Evolutionary conservation across 2,113 vertebrate species (phyloP).

Genomic region (Donacobius atricapilla): DNA sequence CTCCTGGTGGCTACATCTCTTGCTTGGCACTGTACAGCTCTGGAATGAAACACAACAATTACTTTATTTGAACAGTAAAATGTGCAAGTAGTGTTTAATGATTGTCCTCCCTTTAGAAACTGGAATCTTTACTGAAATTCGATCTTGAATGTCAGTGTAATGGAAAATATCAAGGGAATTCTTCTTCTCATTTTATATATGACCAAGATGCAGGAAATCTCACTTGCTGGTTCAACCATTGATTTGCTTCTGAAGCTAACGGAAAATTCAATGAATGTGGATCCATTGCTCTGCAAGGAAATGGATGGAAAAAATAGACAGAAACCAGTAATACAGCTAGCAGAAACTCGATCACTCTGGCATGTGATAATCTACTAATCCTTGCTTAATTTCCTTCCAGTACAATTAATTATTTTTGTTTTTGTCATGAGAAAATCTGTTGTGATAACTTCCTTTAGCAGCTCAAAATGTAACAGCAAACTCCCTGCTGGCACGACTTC

Average conservation of each 20-base stretch:
- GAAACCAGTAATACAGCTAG: neutral
- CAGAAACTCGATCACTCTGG: neutral
- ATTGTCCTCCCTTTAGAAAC: neutral
- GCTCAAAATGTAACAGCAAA: slow-evolving; percentile 37
- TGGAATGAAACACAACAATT: slow-evolving; percentile 32
- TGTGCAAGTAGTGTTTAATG: neutral
- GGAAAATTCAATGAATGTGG: neutral
- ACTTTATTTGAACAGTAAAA: neutral
- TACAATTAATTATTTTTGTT: slow-evolving; percentile 31
- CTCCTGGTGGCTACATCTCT: neutral
- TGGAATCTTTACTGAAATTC: neutral
- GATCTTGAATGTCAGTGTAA: neutral
- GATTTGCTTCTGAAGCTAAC: neutral
- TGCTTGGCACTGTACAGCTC: neutral
- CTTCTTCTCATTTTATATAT: neutral
- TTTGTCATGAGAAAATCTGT: slow-evolving; percentile 3
- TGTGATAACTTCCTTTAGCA: slow-evolving; percentile 32
- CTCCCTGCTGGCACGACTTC: slow-evolving; percentile 44
- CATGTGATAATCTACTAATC: neutral
- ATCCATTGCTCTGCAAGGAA: neutral
- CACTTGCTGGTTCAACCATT: neutral
- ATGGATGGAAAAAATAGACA: neutral
- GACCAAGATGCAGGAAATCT: neutral
- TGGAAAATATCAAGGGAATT: neutral
- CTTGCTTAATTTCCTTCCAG: neutral